Evolutionary conservation across 2,797 vertebrate genomes (phyloP), one percentile per base, ranked within the genome.

Genomic region (Pristis pectinata): DNA sequence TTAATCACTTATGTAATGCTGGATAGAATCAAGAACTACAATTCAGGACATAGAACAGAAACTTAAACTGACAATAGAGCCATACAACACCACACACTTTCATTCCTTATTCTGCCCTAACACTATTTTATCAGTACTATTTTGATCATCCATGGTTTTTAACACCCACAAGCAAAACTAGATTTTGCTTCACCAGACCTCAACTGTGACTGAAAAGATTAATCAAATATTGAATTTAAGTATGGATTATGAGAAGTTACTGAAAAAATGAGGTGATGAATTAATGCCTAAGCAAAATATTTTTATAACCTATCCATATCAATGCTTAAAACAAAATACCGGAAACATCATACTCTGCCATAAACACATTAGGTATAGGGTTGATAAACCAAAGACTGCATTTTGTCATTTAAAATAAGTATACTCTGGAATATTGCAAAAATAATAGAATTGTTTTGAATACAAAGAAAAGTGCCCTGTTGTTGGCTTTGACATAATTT

Each of bases 401-500:
- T 27, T 72, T 22, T 34, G 22, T 74, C 9, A 56, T 49, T 91
- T 67, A 9, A 67, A 67, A 41, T 41, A 8, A 41, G 67, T 37
- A 24, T 67, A 37, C 87, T 91, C 64, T 67, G 37, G 87, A 41
- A 67, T 41, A 77, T 49, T 49, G 11, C 61, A 77, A 24, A 79
- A 76, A 27, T 17, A 56, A 94, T 94, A 76, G 30, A 49, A 41
- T 13, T 34, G 44, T 49, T 11, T 0, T 70, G n/a, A 76, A 77
- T 44, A n/a, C 70, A n/a, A 93, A 53, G 15, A 94, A 15, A 94
- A 79, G 76, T n/a, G 30, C 2, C 72, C 27, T 94, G 30, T 27
- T 74, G 9, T 56, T 56, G 56, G 3, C 49, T n/a, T 93, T 49
- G 95, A 96, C n/a, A 95, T 95, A 96, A 59, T 41, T 41, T 37